These are phyloP conservation scores for Lysandra coridon DNA, from an alignment of 2,888 invertebrate species.

Conservation along the genomic window DNA sequence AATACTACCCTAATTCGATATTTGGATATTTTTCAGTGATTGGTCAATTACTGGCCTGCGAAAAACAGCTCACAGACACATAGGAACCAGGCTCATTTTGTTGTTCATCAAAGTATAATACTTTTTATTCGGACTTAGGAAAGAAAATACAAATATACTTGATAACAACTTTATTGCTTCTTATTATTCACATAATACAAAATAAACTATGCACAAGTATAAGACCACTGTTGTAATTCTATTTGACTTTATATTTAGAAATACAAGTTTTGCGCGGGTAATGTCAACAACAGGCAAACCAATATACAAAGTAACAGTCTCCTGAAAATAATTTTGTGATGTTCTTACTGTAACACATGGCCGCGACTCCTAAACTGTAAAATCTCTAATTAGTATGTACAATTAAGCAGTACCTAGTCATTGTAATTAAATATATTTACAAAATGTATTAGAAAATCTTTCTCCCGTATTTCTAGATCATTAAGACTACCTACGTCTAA, in stretches of 20 bases:
- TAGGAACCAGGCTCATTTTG: no score
- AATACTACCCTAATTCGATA: no score
- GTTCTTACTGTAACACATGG: slow-evolving; percentile 64
- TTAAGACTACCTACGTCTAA: slow-evolving; percentile 34
- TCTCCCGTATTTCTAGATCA: slow-evolving; percentile 44
- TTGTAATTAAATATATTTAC: slow-evolving; percentile 68
- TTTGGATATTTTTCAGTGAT: no score
- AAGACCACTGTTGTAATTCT: slow-evolving; percentile 72
- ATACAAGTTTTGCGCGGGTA: slow-evolving; percentile 51
- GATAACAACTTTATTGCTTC: slow-evolving; percentile 84
- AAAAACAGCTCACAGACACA: no score
- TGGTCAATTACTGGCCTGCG: no score
- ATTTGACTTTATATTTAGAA: slow-evolving; percentile 64
- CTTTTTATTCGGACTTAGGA: no score
- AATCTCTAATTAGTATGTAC: slow-evolving; percentile 66
- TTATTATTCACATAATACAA: slow-evolving; percentile 85
- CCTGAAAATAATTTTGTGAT: slow-evolving; percentile 63
- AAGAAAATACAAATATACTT: slow-evolving; percentile 54
- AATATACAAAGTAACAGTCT: slow-evolving; percentile 62
- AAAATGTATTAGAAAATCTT: slow-evolving; percentile 50
- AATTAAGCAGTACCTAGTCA: slow-evolving; percentile 55
- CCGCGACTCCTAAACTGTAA: slow-evolving; percentile 61
- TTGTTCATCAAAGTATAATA: no score
- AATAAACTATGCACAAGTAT: slow-evolving; percentile 84
- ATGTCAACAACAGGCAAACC: slow-evolving; percentile 43